phyloP scores from a whole-genome alignment of 2,888 invertebrate genomes.

The Seira musarum region DNA sequence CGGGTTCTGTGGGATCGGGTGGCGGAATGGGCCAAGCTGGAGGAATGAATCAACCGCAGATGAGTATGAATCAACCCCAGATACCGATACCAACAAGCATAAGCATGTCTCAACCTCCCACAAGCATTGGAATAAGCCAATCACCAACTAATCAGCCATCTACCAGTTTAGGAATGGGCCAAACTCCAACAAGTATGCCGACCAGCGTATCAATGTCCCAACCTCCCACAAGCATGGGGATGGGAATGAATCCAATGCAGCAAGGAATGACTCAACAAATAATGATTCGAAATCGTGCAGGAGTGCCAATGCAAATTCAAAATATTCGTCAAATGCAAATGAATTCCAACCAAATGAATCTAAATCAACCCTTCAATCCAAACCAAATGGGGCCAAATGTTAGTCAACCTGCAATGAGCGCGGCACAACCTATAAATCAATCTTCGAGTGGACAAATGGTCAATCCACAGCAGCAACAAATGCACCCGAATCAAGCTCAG shows the following conservation, averaged over 20 bases:
- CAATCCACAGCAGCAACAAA: slow-evolving; percentile 57
- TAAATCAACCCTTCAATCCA: slow-evolving; percentile 81
- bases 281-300: slow-evolving; percentile 43
- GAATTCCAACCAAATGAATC: slow-evolving; percentile 86
- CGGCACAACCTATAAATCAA: slow-evolving; percentile 21
- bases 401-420: slow-evolving; percentile 12
- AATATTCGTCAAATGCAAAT: slow-evolving; percentile 81
- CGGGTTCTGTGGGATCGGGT: background rate
- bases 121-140: background rate
- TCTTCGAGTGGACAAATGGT: slow-evolving; percentile 34
- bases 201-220: slow-evolving; percentile 10
- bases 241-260: slow-evolving; percentile 38
- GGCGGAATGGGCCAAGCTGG: background rate
- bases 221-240: slow-evolving; percentile 30
- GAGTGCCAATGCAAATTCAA: slow-evolving; percentile 68
- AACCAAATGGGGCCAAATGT: slow-evolving; percentile 53
- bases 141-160: slow-evolving; percentile 76
- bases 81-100: slow-evolving; percentile 46
- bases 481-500: slow-evolving; percentile 38
- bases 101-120: slow-evolving; percentile 19
- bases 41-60: slow-evolving; percentile 64
- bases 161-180: slow-evolving; percentile 72
- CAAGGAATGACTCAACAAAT: slow-evolving; percentile 44
- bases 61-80: slow-evolving; percentile 62
- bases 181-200: slow-evolving; percentile 21